Evolutionary conservation across 2,888 invertebrate genomes (phyloP).

Genomic region (Drosophila recens): DNA sequence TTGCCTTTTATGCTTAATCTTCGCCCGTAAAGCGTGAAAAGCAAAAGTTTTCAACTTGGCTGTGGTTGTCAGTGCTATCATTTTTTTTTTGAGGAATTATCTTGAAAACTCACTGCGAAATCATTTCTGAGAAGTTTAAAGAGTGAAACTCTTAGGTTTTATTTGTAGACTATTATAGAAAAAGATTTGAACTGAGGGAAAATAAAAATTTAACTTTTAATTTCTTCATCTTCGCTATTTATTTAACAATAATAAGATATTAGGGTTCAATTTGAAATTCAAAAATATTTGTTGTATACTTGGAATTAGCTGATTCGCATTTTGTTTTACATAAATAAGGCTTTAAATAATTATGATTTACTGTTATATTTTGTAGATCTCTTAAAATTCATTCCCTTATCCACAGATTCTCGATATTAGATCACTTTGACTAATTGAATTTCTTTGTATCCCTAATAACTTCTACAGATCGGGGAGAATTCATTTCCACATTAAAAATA

Average conservation of each 20-base stretch:
- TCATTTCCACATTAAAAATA: no score
- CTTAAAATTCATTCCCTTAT: no score
- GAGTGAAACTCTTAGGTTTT: slow-evolving; percentile 4
- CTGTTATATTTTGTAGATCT: background rate
- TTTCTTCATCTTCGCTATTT: no score
- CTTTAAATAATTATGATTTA: background rate
- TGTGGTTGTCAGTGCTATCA: slow-evolving; percentile 25
- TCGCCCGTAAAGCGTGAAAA: slow-evolving; percentile 53
- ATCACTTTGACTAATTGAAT: no score
- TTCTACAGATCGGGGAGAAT: no score
- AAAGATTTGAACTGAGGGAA: background rate
- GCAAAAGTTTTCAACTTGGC: slow-evolving; percentile 67
- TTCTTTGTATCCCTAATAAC: no score
- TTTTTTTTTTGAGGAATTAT: slow-evolving; percentile 24
- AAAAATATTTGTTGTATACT: no score
- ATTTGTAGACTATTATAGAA: background rate
- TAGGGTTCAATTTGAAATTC: no score
- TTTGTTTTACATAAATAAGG: no score
- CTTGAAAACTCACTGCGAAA: slow-evolving; percentile 12
- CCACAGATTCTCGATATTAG: no score
- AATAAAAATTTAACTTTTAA: background rate
- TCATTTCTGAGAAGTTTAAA: slow-evolving; percentile 9
- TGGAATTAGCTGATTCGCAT: no score
- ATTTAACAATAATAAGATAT: no score
- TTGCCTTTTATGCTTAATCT: slow-evolving; percentile 43